These are phyloP conservation scores for Ascidia mentula DNA, from an alignment of 23 tunicate genomes.

Conservation along the genomic window DNA sequence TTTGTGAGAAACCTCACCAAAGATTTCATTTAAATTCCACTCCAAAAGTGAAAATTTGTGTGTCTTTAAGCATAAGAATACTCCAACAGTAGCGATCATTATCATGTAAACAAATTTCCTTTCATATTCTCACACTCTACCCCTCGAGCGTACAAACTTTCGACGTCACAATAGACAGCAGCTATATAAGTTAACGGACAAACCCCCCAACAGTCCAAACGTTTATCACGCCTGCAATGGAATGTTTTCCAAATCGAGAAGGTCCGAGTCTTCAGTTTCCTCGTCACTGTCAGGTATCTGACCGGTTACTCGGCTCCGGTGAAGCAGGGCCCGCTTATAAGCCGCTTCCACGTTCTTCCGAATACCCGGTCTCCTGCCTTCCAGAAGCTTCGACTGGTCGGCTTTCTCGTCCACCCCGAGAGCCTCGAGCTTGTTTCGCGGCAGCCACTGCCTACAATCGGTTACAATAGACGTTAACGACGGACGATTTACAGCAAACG, in stretches of 20 bases:
- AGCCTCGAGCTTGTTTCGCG: constrained; percentile 86
- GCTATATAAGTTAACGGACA: too few species aligned
- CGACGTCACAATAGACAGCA: too few species aligned
- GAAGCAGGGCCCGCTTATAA: constrained; percentile 71
- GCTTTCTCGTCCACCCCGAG: constrained; percentile 76
- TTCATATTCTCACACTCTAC: too few species aligned
- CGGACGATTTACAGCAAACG: not conserved
- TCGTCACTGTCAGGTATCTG: constrained; percentile 84
- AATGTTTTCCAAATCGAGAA: not conserved
- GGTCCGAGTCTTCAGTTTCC: constrained; percentile 12
- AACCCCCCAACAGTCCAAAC: too few species aligned
- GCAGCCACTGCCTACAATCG: constrained; percentile 92
- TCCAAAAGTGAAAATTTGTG: too few species aligned
- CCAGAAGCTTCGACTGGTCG: constrained; percentile 59
- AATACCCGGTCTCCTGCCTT: constrained; percentile 66
- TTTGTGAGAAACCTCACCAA: too few species aligned
- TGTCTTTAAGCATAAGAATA: too few species aligned
- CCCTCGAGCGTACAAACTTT: too few species aligned
- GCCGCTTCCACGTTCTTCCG: constrained; percentile 87
- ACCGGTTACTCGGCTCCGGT: constrained; percentile 74
- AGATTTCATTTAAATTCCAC: too few species aligned
- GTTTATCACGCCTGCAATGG: not conserved
- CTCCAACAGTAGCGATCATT: too few species aligned
- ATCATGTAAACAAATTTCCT: too few species aligned
- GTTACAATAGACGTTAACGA: not conserved